Base-by-base conservation (phyloP, 2,797 vertebrate species). In the Rhadinocentrus ornatus region DNA sequence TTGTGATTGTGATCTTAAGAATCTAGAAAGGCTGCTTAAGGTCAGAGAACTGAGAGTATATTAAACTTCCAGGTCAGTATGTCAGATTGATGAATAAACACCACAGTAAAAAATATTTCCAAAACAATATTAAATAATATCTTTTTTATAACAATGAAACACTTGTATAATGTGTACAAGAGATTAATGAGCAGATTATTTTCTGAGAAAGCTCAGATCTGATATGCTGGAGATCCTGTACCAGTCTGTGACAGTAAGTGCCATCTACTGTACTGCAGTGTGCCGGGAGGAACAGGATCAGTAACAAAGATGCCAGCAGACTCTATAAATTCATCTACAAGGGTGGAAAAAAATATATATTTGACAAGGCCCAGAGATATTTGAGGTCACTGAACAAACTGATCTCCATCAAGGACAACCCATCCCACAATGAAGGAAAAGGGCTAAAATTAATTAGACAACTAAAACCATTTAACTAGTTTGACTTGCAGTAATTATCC, bases 1-100 rank as follows among this genome's bases (percentile, higher is more conserved):
- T 29, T 52, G 26, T 53, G 31, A 60, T 29, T 69, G 34, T 53
- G 46, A 52, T 60, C 48, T 60, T 34, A 13, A 50, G 34, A 60
- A 60, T 31, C 24, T 27, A 69, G 46, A 32, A 12, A n/a, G 16
- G 20, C 22, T 58, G 2, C 56, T 22, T 13, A 58, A 35, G 31
- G 5, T 11, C 5, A 58, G n/a, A 34, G 32, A 57, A 57, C 18
- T 20, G 18, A 9, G 7, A 48, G 46, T 9, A 48, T 22, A 48
- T n/a, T 48, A 48, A 48, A 48, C 46, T 48, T 48, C 46, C 10
- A 22, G 46, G 46, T 48, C 9, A 48, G 20, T 48, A 22, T 48
- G 46, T 4, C 46, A 48, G 20, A 48, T 11, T 48, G 46, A 10
- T 48, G 22, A 48, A 48, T 48, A 44, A 48, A 48, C 6, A n/a